Conservation (phyloP, 2,113 vertebrate species). For the Neopipo cinnamomea region DNA sequence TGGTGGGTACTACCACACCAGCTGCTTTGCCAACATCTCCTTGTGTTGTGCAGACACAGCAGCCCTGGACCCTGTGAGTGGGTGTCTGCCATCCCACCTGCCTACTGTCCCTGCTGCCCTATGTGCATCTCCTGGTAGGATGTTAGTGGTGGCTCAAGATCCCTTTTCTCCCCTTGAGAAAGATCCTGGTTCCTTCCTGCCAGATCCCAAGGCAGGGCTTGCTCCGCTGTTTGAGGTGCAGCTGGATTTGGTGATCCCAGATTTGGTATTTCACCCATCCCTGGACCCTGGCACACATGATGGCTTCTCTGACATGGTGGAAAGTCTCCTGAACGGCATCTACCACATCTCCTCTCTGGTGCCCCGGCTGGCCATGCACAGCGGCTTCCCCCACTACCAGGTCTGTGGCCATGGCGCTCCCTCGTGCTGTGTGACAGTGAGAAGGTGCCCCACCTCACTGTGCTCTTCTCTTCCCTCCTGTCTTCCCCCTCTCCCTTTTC, state of each 20-base stretch:
- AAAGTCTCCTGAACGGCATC: slow-evolving; percentile 79
- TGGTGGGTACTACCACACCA: background rate
- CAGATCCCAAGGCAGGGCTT: slow-evolving; percentile 76
- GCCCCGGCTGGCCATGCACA: slow-evolving; percentile 76
- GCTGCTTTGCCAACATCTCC: background rate
- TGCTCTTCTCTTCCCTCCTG: background rate
- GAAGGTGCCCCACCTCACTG: background rate
- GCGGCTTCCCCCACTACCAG: slow-evolving; percentile 83
- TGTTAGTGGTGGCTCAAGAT: background rate
- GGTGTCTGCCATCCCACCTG: background rate
- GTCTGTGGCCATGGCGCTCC: slow-evolving; percentile 29
- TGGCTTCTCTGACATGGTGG: slow-evolving; percentile 81
- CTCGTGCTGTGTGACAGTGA: rapidly evolving
- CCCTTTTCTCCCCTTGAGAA: background rate
- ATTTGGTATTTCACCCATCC: slow-evolving; percentile 87
- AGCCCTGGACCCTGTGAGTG: background rate
- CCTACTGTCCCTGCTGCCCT: background rate
- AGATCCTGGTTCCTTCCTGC: background rate
- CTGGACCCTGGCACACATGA: slow-evolving; percentile 76
- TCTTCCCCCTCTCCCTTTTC: background rate
- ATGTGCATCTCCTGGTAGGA: background rate
- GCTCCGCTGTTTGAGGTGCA: slow-evolving; percentile 86
- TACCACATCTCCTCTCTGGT: slow-evolving; percentile 83
- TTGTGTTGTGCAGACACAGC: background rate
- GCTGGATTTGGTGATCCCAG: slow-evolving; percentile 80